Evolutionary conservation across 2,888 invertebrate species (phyloP).

Genomic region (Dicranocentrus wangi): DNA sequence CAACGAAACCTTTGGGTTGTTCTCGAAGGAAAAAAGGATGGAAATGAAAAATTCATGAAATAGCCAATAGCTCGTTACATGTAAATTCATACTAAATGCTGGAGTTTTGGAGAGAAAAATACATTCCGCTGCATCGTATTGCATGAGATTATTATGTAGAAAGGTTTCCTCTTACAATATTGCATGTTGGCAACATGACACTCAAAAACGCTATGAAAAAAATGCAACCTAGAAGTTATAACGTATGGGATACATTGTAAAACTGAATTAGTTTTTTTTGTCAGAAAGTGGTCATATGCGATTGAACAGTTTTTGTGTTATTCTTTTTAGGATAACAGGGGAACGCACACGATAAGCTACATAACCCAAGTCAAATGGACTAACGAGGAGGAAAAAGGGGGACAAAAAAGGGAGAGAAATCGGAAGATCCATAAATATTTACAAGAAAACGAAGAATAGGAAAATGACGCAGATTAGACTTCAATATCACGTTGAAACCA

Average conservation of each 20-base stretch:
- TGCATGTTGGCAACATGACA: constrained; percentile 57
- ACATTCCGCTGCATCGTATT: constrained; percentile 36
- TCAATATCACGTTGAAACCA: constrained; percentile 30
- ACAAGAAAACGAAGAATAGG: constrained; percentile 36
- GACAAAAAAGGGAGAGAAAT: constrained; percentile 41
- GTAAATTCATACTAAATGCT: constrained; percentile 60
- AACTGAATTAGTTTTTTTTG: neutral
- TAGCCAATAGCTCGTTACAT: constrained; percentile 66
- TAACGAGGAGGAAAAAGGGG: neutral
- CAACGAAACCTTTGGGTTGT: neutral
- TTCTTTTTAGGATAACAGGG: neutral
- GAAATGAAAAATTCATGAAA: constrained; percentile 73
- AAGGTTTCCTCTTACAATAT: constrained; percentile 31
- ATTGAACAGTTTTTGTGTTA: neutral
- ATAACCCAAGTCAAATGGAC: neutral
- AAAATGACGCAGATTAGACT: constrained; percentile 4
- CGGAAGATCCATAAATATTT: constrained; percentile 58
- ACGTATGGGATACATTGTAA: neutral
- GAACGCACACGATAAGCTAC: neutral
- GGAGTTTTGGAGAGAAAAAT: constrained; percentile 23
- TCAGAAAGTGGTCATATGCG: constrained; percentile 3
- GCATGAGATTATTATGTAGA: constrained; percentile 28
- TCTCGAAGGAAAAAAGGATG: constrained; percentile 46
- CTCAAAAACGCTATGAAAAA: constrained; percentile 43
- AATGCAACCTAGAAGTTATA: constrained; percentile 30